These are phyloP conservation scores for Tachycineta bicolor DNA, from an alignment of 2,113 vertebrate genomes.

Conservation along the genomic window DNA sequence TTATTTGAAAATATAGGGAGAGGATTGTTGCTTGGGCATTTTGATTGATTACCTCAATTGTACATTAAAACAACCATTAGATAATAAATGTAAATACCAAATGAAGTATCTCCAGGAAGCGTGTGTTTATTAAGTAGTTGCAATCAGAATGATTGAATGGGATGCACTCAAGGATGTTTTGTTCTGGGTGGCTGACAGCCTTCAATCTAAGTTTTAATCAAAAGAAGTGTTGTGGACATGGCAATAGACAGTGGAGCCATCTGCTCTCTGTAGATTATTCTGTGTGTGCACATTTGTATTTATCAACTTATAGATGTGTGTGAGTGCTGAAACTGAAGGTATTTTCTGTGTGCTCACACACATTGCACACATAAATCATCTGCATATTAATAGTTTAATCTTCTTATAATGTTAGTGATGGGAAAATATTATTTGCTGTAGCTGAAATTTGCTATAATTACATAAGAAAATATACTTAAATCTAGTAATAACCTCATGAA, in stretches of 20 bases:
- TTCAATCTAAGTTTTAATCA: not conserved
- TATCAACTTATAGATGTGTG: rapidly evolving
- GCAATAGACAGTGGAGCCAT: not conserved
- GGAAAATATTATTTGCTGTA: not conserved
- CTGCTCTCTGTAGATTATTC: not conserved
- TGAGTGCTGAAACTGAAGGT: not conserved
- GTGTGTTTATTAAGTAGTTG: not conserved
- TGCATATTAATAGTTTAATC: no score
- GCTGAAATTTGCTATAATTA: not conserved
- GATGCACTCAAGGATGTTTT: not conserved
- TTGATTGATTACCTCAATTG: not conserved
- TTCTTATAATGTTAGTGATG: not conserved
- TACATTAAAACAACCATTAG: not conserved
- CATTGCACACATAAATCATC: not conserved
- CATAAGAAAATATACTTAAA: not conserved
- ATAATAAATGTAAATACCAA: not conserved
- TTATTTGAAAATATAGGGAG: not conserved
- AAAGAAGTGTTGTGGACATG: not conserved
- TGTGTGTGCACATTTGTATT: not conserved
- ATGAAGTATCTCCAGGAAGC: not conserved
- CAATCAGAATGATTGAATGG: not conserved
- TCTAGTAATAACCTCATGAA: not conserved
- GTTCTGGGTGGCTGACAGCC: not conserved
- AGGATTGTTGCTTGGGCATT: not conserved
- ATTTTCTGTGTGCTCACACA: not conserved